Evolutionary conservation across 2,113 vertebrate genomes (phyloP), one percentile per base, ranked within the genome.

Genomic region (Antechinus flavipes): DNA sequence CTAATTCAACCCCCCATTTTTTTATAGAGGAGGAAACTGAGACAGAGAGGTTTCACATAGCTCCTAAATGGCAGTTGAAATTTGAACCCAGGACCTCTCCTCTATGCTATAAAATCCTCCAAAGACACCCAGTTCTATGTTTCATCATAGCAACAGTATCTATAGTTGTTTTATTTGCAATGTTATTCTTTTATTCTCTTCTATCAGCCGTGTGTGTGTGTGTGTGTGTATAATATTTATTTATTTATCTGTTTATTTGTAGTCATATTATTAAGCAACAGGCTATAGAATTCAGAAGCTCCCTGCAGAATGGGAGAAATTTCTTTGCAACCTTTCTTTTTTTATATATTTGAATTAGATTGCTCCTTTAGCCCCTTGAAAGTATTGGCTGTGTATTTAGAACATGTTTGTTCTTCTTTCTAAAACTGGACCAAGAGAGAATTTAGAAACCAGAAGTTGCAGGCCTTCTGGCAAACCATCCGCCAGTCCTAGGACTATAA

Each of bases 331-430:
- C 12, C 11, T 90, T 49, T 93, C 49, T 92, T 95, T 52, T 30
- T 93, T 93, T 68, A 53, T 95, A 9, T 27, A n/a, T 93, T 92
- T 90, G 92, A 54, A 50, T 55, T 96, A 96, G 55, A 96, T 24
- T 93, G 23, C 46, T 91, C 10, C 19, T 91, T 94, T 61, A 94
- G 53, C 61, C 89, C 90, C 23, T 16, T 93, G 12, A 91, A 91
- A 42, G 35, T 94, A 91, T 84, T 89, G 42, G 14, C 42, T 92
- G 4, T 47, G 94, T 89, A 46, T 93, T 68, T 19, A 90, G 54
- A 93, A 96, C 90, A 54, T 55, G 14, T 19, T 91, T 95, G 22
- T 89, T 49, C 91, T 7, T 93, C 47, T 96, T 94, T 94, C 46
- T 89, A 46, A 93, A 94, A 89, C 96, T 96, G 47, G 54, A 96